Evolutionary conservation across 2,797 vertebrate species (phyloP).

Genomic region (Sorex maritimensis): DNA sequence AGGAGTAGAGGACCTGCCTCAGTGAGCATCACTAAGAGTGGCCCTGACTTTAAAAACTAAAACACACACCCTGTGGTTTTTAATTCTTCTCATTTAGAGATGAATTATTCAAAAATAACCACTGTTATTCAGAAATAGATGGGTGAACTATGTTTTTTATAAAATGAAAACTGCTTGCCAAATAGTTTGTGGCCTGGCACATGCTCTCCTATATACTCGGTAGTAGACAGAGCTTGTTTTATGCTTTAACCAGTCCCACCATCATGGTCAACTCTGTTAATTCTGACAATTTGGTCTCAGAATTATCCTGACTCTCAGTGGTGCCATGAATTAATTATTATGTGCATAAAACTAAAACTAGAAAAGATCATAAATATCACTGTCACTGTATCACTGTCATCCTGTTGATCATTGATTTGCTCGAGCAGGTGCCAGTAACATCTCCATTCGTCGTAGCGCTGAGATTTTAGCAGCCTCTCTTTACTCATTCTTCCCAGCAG

Average conservation of each 20-base stretch:
- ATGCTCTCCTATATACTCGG: background rate
- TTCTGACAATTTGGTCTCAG: background rate
- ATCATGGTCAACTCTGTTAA: background rate
- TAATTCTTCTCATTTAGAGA: background rate
- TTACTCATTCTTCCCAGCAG: no score
- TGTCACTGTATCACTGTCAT: no score
- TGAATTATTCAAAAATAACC: background rate
- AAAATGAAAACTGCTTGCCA: conserved; percentile 13
- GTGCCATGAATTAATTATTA: background rate
- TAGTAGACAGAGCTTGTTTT: background rate
- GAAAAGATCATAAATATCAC: background rate
- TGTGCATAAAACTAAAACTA: background rate
- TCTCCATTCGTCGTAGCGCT: no score
- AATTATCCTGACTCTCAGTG: background rate
- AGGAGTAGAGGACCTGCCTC: no score
- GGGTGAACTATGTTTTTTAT: background rate
- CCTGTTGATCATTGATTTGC: no score
- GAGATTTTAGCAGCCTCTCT: no score
- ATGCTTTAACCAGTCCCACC: background rate
- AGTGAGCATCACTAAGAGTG: no score
- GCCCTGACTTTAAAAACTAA: background rate
- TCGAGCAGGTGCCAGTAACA: no score
- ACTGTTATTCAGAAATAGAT: background rate
- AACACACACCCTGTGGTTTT: background rate
- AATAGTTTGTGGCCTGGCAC: background rate